phyloP scores from a whole-genome alignment of 2,888 invertebrate genomes.

The Sympetrum striolatum region DNA sequence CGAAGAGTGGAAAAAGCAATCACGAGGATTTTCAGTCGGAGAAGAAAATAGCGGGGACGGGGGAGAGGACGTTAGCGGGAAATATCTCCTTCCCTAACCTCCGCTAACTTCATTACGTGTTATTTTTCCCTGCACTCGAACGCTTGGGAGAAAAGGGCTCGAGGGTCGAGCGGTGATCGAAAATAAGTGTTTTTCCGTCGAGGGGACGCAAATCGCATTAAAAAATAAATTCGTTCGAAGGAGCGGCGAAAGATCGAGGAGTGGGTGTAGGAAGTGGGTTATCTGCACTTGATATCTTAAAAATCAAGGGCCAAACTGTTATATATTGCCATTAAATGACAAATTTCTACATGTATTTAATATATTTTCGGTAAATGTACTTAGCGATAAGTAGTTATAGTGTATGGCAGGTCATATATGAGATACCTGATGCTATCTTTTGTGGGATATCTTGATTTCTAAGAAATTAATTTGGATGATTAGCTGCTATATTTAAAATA shows the following conservation, averaged over 20 bases:
- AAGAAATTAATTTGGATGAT: no score
- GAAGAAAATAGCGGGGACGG: background rate
- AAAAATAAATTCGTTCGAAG: conserved; percentile 1
- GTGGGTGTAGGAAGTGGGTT: no score
- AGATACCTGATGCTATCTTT: no score
- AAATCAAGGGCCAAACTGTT: no score
- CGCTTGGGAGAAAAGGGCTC: background rate
- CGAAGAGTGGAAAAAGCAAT: conserved; percentile 27
- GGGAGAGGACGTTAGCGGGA: background rate
- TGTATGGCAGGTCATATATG: no score
- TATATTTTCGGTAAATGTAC: no score
- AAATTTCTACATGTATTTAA: no score
- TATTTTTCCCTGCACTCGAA: background rate
- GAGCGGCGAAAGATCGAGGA: background rate
- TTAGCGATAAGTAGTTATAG: no score
- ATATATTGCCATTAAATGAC: no score
- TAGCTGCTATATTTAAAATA: no score
- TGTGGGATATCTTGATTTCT: no score
- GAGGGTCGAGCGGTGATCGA: background rate
- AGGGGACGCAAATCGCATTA: conserved; percentile 6
- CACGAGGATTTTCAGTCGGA: background rate
- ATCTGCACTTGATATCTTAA: no score
- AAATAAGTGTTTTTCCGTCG: background rate
- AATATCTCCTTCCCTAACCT: background rate
- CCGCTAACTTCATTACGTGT: background rate